phyloP scores from a whole-genome alignment of 2,113 vertebrate species.

The Saguinus midas region DNA sequence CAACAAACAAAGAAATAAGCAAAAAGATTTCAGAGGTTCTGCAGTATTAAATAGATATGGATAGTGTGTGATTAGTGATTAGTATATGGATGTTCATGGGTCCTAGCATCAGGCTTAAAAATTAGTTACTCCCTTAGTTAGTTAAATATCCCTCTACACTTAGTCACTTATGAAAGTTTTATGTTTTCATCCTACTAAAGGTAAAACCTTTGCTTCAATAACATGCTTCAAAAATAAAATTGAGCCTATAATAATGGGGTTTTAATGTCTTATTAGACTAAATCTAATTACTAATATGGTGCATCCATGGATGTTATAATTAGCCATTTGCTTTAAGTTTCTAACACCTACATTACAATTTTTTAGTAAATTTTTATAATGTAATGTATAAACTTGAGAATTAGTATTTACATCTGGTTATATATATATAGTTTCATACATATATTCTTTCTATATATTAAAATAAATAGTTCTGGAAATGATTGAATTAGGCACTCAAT shows the following conservation, averaged over 20 bases:
- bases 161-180: background rate
- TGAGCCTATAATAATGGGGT: background rate
- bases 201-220: background rate
- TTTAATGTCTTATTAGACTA: slow-evolving; percentile 37
- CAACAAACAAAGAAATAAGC: too few species aligned
- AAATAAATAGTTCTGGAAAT: background rate
- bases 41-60: background rate
- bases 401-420: background rate
- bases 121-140: background rate
- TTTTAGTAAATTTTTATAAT: background rate
- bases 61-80: background rate
- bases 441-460: background rate
- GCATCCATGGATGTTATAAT: background rate
- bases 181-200: background rate
- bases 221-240: background rate
- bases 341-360: background rate
- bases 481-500: background rate
- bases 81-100: background rate
- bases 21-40: background rate
- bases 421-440: background rate
- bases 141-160: background rate
- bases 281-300: background rate
- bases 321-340: background rate
- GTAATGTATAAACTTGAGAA: background rate
- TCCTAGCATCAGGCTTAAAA: background rate